Base-by-base conservation (phyloP, 2,113 vertebrate species). In the Scartelaos histophorus region DNA sequence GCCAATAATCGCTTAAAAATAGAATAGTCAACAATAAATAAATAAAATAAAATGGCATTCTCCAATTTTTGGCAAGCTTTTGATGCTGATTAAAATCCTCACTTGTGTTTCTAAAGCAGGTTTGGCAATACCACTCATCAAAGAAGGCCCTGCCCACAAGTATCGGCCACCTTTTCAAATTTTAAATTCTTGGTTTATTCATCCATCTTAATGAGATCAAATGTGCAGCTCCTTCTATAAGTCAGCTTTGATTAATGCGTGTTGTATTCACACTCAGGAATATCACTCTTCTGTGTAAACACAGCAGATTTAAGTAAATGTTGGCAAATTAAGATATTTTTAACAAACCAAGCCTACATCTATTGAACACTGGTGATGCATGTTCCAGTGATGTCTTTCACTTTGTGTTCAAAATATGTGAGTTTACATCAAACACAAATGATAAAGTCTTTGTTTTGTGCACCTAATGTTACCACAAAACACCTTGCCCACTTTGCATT, bases 121-220 rank as follows among this genome's bases (percentile, higher is more conserved):
- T 66, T 66, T 66, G 70, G 86, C 86, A 89, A 90, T 86, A 21
- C 24, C 64, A 45, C 66, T 87, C 80, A 90, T 90, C 72, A 86
- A 85, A 84, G 70, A 67, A 1, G 13, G 10, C 76, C 84, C 65
- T 79, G 73, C 86, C 79, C 87, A 64, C 19, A n/a, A 62, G 34
- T 66, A 65, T 24, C 43, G 0, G 13, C 65, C 38, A 66, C 38
- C 38, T 13, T 47, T 43, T 47, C 38, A 7, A 47, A 47, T 67
- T 85, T 79, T 69, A 62, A 75, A 81, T 90, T 89, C 76, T 71
- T 84, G 74, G 54, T 89, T 75, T 89, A 82, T 88, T 85, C 87
- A 82, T 67, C 68, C 82, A 73, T 71, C 73, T 25, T 90, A 89
- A 90, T 90, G 89, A 87, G 83, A 90, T 86, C 82, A 86, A 54